Evolutionary conservation across 2,888 invertebrate genomes (phyloP).

Genomic region (Uropetala carovei): DNA sequence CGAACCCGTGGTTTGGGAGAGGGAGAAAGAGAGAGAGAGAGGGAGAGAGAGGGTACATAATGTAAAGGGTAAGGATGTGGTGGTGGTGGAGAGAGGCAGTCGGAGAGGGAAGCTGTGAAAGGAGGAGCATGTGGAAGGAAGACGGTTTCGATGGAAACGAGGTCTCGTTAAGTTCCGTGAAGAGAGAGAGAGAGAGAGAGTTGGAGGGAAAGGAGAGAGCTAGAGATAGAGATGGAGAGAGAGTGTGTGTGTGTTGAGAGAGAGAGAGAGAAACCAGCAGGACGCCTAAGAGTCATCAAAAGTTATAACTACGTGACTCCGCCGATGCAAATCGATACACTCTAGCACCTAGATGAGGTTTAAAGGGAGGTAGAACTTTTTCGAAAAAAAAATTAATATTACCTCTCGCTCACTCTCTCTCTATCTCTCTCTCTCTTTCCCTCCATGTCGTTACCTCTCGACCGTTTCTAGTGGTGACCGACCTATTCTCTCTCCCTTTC

Average conservation of each 20-base stretch:
- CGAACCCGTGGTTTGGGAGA: too few relatives aligned
- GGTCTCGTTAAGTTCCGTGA: neutral
- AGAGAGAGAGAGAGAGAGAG: neutral
- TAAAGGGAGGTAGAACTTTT: constrained; percentile 13
- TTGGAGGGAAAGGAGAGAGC: neutral
- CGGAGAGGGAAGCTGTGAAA: neutral
- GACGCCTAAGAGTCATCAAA: constrained; percentile 27
- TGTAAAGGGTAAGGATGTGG: neutral
- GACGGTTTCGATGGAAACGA: neutral
- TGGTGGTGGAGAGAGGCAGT: neutral
- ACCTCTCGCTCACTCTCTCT: neutral
- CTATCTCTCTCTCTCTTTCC: neutral
- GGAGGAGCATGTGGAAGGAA: neutral
- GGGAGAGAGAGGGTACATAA: too few relatives aligned
- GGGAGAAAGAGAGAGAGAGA: neutral
- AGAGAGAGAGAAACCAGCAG: neutral
- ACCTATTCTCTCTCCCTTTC: neutral
- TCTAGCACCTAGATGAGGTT: neutral
- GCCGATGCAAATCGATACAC: constrained; percentile 49
- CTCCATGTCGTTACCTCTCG: neutral
- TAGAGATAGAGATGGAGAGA: neutral
- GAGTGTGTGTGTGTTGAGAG: neutral
- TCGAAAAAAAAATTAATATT: neutral
- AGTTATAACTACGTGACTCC: constrained; percentile 60
- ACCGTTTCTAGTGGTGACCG: neutral